Conservation (phyloP, 2,797 vertebrate species). For the Danio aesculapii region DNA sequence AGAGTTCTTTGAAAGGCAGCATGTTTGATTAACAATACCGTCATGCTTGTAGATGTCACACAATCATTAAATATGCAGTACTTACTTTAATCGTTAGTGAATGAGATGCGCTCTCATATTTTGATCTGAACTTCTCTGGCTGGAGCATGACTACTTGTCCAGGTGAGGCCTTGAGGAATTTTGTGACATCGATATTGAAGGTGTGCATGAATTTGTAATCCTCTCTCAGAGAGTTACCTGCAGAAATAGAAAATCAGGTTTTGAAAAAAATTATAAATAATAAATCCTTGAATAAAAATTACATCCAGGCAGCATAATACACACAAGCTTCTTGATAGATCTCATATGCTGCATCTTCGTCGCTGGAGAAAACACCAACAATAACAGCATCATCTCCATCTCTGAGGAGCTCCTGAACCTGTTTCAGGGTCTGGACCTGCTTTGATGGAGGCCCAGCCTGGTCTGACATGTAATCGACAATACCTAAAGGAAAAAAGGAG, state of each 20-base stretch:
- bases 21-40: not conserved
- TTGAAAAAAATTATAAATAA: not conserved
- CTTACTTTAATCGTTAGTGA: constrained; percentile 84
- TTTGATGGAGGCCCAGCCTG: constrained; percentile 95
- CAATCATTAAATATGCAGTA: not conserved
- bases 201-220: constrained; percentile 94
- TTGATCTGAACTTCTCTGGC: constrained; percentile 93
- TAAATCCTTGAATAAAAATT: not conserved
- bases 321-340: constrained; percentile 93
- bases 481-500: constrained; percentile 78
- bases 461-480: constrained; percentile 93
- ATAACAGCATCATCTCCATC: constrained; percentile 92
- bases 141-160: constrained; percentile 88
- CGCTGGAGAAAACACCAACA: constrained; percentile 86
- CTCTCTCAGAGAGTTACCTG: constrained; percentile 91
- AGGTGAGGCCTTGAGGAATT: constrained; percentile 83
- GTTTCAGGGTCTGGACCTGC: constrained; percentile 87
- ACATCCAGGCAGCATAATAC: constrained; percentile 46
- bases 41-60: not conserved
- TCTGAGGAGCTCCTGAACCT: constrained; percentile 91
- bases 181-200: constrained; percentile 87
- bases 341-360: constrained; percentile 83
- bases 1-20: too few species aligned
- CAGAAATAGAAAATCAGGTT: not conserved
- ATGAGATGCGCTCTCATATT: constrained; percentile 81